These are phyloP conservation scores for Malurus elegans DNA, from an alignment of 2,113 vertebrate species.

Conservation along the genomic window DNA sequence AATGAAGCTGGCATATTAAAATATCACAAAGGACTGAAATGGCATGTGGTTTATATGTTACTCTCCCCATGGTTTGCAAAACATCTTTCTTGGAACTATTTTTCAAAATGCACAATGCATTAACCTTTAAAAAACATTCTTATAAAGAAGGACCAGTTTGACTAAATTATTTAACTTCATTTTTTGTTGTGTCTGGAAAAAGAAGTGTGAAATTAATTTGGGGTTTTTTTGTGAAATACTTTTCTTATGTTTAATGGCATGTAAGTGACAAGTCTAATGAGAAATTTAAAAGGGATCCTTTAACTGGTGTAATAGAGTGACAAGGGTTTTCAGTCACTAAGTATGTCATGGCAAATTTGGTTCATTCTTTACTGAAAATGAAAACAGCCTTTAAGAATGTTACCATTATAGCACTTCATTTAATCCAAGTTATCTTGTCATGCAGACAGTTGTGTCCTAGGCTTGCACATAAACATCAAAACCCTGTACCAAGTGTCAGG, in stretches of 20 bases:
- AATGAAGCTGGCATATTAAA: conserved; percentile 4
- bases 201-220: not conserved
- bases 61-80: not conserved
- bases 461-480: not conserved
- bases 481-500: not conserved
- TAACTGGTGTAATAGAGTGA: not conserved
- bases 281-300: not conserved
- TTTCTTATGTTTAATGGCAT: not conserved
- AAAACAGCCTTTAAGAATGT: not conserved
- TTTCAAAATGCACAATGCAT: not conserved
- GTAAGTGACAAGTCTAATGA: not conserved
- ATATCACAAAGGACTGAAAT: not conserved
- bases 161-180: not conserved
- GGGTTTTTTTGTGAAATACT: not conserved
- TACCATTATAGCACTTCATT: not conserved
- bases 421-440: not conserved
- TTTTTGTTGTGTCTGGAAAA: not conserved
- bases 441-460: not conserved
- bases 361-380: not conserved
- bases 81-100: not conserved
- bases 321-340: not conserved
- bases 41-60: not conserved
- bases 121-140: not conserved
- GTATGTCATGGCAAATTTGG: not conserved
- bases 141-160: not conserved